Evolutionary conservation across 2,888 invertebrate genomes (phyloP).

Genomic region (Linyphia triangularis): DNA sequence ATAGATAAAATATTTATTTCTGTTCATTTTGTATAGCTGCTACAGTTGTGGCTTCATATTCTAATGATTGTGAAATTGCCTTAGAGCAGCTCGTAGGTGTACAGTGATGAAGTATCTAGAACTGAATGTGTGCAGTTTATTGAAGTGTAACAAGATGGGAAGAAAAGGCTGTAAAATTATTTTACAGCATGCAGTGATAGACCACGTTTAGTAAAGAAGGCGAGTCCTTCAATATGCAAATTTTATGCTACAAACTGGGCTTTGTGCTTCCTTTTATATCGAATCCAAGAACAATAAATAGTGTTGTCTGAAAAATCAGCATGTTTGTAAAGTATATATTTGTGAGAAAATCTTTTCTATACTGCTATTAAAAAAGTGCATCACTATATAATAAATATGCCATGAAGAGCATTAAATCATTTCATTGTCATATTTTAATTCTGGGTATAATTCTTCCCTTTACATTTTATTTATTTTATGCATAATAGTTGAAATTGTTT

Average conservation of each 20-base stretch:
- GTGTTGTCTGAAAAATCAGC: constrained; percentile 71
- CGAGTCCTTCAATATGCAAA: constrained; percentile 67
- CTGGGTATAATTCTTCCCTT: constrained; percentile 46
- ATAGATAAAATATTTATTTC: constrained; percentile 70
- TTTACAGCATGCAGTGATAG: constrained; percentile 69
- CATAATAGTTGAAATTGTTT: constrained; percentile 61
- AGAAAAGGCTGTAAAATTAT: constrained; percentile 63
- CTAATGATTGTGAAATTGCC: constrained; percentile 70
- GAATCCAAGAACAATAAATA: constrained; percentile 74
- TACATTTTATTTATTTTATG: constrained; percentile 67
- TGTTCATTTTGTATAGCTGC: constrained; percentile 71
- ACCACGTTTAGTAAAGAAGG: constrained; percentile 69
- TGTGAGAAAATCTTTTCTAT: constrained; percentile 71
- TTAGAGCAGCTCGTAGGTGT: constrained; percentile 74
- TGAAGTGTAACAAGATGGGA: constrained; percentile 38
- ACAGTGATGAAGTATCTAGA: constrained; percentile 68
- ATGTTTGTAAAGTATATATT: constrained; percentile 75
- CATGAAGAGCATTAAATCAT: constrained; percentile 55
- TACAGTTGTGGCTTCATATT: constrained; percentile 68
- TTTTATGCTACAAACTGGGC: constrained; percentile 75
- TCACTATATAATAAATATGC: constrained; percentile 64
- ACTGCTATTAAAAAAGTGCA: constrained; percentile 65
- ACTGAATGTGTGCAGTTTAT: constrained; percentile 57
- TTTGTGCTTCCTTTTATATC: constrained; percentile 76
- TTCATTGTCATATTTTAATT: constrained; percentile 69